phyloP scores from a whole-genome alignment of 2,888 invertebrate species.

The Eugnorisma glareosa region DNA sequence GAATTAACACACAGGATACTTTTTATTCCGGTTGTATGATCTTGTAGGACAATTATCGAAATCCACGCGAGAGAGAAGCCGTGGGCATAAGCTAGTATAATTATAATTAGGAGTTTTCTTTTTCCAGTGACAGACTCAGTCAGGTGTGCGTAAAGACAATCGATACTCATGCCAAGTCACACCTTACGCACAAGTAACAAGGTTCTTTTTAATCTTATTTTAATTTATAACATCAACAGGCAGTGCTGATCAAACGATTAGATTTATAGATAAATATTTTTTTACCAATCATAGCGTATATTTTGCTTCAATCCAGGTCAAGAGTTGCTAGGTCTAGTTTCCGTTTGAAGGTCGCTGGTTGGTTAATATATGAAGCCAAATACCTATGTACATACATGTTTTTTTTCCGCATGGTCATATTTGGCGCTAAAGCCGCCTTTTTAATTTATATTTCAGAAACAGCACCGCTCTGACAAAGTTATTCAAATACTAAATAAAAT shows the following conservation, averaged over 20 bases:
- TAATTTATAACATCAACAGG: conserved; percentile 26
- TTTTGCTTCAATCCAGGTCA: conserved; percentile 48
- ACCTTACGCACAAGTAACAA: neutral
- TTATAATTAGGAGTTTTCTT: no score
- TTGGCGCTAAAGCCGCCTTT: neutral
- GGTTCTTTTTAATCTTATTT: conserved; percentile 14
- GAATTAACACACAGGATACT: no score
- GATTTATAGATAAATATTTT: conserved; percentile 36
- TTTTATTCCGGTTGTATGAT: no score
- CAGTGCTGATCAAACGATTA: conserved; percentile 37
- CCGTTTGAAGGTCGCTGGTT: conserved; percentile 38
- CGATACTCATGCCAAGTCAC: neutral
- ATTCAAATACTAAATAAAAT: neutral
- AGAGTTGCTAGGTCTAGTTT: conserved; percentile 47
- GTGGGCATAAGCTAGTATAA: no score
- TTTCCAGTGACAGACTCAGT: neutral
- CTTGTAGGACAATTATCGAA: no score
- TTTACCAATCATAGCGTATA: conserved; percentile 9
- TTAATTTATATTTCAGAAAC: neutral
- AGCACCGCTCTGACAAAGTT: neutral
- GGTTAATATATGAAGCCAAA: neutral
- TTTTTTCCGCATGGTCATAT: neutral
- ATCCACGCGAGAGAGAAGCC: no score
- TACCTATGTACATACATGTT: neutral
- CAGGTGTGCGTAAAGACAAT: neutral